Base-by-base conservation (phyloP, 1,140 invertebrate species). In the Hycleus phaleratus region DNA sequence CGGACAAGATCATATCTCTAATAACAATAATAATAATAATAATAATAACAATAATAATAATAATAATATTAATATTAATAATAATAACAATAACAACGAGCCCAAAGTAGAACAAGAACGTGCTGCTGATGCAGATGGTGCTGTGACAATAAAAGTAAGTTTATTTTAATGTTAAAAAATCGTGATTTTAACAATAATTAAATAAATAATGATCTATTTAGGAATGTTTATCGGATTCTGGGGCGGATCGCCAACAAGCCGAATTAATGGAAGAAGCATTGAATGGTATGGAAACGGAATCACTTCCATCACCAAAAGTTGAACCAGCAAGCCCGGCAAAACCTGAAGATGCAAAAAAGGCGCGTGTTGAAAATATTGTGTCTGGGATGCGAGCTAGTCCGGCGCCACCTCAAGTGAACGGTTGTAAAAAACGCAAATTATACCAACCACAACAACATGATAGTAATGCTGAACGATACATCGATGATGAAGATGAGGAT, bases 401-500 rank as follows among this genome's bases (percentile, higher is more conserved):
- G 5, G 85, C 84, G 25, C 79, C 86, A 11, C 75, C 76, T 1
- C 77, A 83, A 40, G 89, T 91, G 53, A 94, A 91, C 74, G 93
- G 90, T 43, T 96, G 90, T 77, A 95, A 95, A 73, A 97, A 97
- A 77, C 82, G 95, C 18, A 98, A 97, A 75, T 80, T 97, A n/a
- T 96, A 96, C 72, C 91, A 96, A 66, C 95, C 95, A 1, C 92
- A 95, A 71, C 93, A 96, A 68, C 92, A 95, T 71, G 90, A 93
- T 68, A 85, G 75, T 66, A 83, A 84, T 56, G 82, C 82, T 24
- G 84, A 87, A 61, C 74, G 86, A 18, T 88, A 88, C 69, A 79
- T 86, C 64, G 85, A 86, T 5, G 86, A 88, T 53, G 85, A 85
- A 63, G 84, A 84, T 61, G 87, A 88, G 56, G 86, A 90, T 62